A percentile compares a stretch with the other conserved stretches of the same genome.
Evolutionary conservation across 2,113 vertebrate species (phyloP).

Genomic region (Microtus ochrogaster): DNA sequence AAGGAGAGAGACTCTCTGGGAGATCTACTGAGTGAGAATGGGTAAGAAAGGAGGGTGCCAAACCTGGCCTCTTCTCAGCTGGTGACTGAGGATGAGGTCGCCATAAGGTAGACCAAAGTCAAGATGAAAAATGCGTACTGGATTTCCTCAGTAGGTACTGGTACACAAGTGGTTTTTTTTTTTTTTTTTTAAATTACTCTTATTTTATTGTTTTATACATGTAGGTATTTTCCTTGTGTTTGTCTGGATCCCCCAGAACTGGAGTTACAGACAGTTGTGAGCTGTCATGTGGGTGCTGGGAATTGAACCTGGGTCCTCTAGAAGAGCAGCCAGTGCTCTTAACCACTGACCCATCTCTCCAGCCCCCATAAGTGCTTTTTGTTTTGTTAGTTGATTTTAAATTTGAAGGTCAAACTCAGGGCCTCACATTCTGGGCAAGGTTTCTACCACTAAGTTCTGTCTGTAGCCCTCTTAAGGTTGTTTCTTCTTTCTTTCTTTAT

Average conservation of each 20-base stretch:
- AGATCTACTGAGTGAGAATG: neutral
- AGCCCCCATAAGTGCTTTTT: neutral
- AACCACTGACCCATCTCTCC: neutral
- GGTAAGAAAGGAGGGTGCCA: neutral
- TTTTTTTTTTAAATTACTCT: neutral
- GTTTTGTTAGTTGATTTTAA: neutral
- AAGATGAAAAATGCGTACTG: neutral
- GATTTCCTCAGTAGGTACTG: neutral
- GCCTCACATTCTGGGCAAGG: neutral
- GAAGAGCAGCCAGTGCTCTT: neutral
- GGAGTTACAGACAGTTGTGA: neutral
- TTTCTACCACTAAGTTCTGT: neutral
- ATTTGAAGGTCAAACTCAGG: neutral
- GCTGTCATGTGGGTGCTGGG: neutral
- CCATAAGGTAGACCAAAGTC: neutral
- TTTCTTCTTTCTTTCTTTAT: neutral
- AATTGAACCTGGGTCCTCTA: neutral
- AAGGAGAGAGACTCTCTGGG: neutral
- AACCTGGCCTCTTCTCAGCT: neutral
- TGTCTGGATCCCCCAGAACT: neutral
- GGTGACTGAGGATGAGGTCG: neutral
- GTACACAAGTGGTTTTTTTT: neutral
- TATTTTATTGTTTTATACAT: neutral
- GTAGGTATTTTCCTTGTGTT: neutral
- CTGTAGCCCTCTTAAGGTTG: neutral